Evolutionary conservation across 2,113 vertebrate genomes (phyloP).

Genomic region (Cochlearius cochlearius): DNA sequence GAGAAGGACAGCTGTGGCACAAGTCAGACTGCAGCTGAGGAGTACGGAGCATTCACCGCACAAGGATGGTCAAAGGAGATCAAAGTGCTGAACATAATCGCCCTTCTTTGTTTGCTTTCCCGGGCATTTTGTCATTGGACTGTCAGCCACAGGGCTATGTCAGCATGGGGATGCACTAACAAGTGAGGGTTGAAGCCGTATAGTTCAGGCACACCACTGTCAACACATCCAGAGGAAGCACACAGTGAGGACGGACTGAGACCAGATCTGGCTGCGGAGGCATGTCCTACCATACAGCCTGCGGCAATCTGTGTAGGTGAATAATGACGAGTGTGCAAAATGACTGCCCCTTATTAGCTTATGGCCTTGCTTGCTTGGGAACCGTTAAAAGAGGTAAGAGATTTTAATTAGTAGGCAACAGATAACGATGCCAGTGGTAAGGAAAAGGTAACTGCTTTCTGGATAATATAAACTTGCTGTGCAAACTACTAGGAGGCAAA

Average conservation of each 20-base stretch:
- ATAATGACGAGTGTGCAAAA: neutral
- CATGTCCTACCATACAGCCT: neutral
- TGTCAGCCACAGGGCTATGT: neutral
- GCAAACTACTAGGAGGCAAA: neutral
- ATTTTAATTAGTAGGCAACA: neutral
- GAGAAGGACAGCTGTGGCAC: neutral
- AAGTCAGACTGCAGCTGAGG: neutral
- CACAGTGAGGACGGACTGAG: neutral
- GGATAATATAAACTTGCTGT: neutral
- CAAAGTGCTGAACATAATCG: neutral
- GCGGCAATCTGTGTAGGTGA: neutral
- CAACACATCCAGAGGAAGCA: neutral
- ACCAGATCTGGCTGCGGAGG: neutral
- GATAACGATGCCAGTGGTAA: neutral
- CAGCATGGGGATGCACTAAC: neutral
- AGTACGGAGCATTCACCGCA: neutral
- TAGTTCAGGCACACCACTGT: neutral
- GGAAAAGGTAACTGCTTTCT: neutral
- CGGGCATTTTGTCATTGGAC: neutral
- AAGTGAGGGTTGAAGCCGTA: neutral
- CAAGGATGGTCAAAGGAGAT: neutral
- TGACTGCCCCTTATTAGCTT: neutral
- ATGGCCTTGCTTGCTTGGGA: neutral
- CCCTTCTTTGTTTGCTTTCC: neutral
- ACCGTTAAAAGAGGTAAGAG: neutral